Evolutionary conservation across 2,113 vertebrate species (phyloP).

Genomic region (Psammodynastes pulverulentus): DNA sequence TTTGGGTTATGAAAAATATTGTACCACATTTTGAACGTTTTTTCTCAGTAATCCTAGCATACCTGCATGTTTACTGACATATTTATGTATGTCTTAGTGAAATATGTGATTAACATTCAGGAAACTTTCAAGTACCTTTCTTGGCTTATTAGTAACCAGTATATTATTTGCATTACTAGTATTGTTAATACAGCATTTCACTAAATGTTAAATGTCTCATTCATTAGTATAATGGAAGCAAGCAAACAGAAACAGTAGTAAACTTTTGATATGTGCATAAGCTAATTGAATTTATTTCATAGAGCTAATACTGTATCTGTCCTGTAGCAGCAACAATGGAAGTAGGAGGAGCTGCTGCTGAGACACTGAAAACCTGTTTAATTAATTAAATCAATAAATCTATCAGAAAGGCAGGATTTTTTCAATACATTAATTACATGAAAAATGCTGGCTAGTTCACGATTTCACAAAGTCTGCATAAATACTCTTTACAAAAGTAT

Average conservation of each 20-base stretch:
- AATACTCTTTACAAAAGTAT: constrained; percentile 5
- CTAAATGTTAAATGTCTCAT: constrained; percentile 42
- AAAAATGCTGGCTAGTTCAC: fast-evolving
- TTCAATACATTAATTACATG: constrained; percentile 10
- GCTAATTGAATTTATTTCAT: not conserved
- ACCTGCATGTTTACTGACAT: constrained; percentile 24
- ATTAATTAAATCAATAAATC: constrained; percentile 39
- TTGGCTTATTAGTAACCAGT: constrained; percentile 8
- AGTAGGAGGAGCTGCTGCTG: not conserved
- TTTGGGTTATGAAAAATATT: fast-evolving
- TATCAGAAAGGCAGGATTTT: not conserved
- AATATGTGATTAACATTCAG: constrained; percentile 42
- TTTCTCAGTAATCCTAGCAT: not conserved
- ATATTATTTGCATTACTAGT: not conserved
- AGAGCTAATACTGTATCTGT: not conserved
- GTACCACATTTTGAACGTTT: constrained; percentile 23
- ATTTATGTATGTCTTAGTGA: not conserved
- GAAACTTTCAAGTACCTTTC: constrained; percentile 11
- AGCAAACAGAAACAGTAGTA: not conserved
- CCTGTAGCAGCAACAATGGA: not conserved
- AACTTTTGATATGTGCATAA: not conserved
- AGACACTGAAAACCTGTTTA: constrained; percentile 34
- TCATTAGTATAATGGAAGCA: not conserved
- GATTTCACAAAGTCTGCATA: not conserved
- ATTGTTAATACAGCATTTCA: constrained; percentile 19